Conservation (phyloP, 2,888 invertebrate species). For the Orchestes rusci region DNA sequence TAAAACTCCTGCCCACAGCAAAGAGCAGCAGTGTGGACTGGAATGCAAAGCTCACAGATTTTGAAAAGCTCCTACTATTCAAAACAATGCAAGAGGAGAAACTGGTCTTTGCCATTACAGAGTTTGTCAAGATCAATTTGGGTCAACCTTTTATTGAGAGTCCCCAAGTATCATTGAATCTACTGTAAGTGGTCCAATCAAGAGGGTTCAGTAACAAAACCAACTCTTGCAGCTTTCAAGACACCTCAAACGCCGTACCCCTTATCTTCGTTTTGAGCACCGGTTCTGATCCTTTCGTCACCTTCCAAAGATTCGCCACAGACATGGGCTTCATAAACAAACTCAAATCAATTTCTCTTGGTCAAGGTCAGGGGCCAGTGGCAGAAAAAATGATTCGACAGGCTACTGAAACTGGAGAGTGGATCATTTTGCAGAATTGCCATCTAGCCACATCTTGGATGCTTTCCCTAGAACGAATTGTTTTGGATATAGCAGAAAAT, state of each 20-base stretch:
- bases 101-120: slow-evolving; percentile 71
- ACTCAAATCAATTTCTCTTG: slow-evolving; percentile 77
- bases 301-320: slow-evolving; percentile 72
- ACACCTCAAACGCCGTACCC: slow-evolving; percentile 66
- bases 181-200: slow-evolving; percentile 46
- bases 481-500: slow-evolving; percentile 63
- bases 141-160: slow-evolving; percentile 78
- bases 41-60: slow-evolving; percentile 56
- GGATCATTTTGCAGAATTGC: slow-evolving; percentile 91
- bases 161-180: slow-evolving; percentile 63
- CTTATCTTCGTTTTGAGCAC: slow-evolving; percentile 81
- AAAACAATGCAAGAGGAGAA: slow-evolving; percentile 73
- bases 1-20: slow-evolving; percentile 47
- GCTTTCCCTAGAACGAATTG: slow-evolving; percentile 71
- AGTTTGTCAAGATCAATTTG: slow-evolving; percentile 69
- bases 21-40: slow-evolving; percentile 46
- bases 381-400: slow-evolving; percentile 73
- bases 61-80: slow-evolving; percentile 76
- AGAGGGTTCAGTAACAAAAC: not conserved
- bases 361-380: slow-evolving; percentile 84
- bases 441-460: slow-evolving; percentile 94
- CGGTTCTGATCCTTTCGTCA: slow-evolving; percentile 82
- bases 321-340: slow-evolving; percentile 65
- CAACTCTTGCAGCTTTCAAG: slow-evolving; percentile 52
- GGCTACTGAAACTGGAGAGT: slow-evolving; percentile 68